phyloP scores from a whole-genome alignment of 1,140 invertebrate genomes.

The Chironomus tepperi region DNA sequence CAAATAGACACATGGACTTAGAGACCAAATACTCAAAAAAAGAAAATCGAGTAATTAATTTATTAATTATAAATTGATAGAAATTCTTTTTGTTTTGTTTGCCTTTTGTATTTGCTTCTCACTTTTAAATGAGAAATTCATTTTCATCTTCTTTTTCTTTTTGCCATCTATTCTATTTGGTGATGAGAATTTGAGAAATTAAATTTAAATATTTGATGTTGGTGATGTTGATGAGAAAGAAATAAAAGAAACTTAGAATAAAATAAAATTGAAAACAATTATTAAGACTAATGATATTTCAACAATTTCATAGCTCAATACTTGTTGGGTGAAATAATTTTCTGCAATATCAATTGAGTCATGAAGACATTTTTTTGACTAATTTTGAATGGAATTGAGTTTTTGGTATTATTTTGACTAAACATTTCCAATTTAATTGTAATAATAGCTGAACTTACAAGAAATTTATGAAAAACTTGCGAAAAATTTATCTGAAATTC shows the following conservation, averaged over 20 bases:
- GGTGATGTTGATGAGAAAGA: neutral
- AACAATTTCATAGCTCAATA: slow-evolving; percentile 13
- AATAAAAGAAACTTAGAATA: slow-evolving; percentile 4
- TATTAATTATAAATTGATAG: neutral
- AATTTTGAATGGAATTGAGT: neutral
- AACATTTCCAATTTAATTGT: too few relatives aligned
- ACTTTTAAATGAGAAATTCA: too few relatives aligned
- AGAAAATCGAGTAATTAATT: neutral
- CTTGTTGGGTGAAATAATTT: neutral
- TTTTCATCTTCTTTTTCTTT: too few relatives aligned
- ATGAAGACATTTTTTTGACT: neutral
- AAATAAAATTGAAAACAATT: slow-evolving; percentile 11
- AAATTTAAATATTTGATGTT: neutral
- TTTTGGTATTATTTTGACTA: too few relatives aligned
- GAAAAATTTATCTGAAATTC: too few relatives aligned
- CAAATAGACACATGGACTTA: too few relatives aligned
- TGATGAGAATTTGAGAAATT: neutral
- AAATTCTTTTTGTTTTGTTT: neutral
- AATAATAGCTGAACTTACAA: too few relatives aligned
- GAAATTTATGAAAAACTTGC: too few relatives aligned
- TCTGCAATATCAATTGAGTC: neutral
- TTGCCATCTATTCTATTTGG: too few relatives aligned
- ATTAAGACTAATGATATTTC: neutral
- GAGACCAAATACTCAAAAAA: too few relatives aligned
- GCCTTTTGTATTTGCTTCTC: neutral